These are phyloP conservation scores for Macropus fuliginosus DNA, from an alignment of 2,797 vertebrate genomes.

Conservation along the genomic window DNA sequence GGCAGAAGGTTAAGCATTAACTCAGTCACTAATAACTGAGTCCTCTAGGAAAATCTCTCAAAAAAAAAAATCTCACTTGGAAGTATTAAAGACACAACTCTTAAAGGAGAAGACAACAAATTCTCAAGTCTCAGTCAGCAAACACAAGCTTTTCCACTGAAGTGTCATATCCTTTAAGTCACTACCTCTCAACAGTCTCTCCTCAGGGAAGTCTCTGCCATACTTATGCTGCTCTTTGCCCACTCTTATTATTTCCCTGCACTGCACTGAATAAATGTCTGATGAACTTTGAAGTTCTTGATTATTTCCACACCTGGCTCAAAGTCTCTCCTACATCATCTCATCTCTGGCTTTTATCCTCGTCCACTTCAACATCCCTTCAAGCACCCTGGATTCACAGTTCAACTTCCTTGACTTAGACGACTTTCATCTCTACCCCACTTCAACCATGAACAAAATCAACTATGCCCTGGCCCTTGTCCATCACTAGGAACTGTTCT, in stretches of 20 bases:
- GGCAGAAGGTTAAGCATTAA: background rate
- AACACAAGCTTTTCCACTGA: background rate
- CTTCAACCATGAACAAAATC: background rate
- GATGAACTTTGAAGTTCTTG: background rate
- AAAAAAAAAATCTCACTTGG: background rate
- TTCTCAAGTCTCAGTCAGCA: constrained; percentile 15
- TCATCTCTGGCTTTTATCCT: background rate
- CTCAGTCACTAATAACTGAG: background rate
- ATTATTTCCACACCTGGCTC: background rate
- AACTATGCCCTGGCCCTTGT: background rate
- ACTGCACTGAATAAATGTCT: background rate
- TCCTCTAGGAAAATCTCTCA: background rate
- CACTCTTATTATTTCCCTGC: background rate
- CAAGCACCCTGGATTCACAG: background rate
- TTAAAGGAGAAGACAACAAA: background rate
- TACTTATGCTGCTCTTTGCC: background rate
- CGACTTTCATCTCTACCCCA: background rate
- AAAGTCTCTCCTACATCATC: background rate
- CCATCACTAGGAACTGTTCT: background rate
- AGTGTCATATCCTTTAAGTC: background rate
- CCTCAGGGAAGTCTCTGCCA: background rate
- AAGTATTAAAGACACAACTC: constrained; percentile 21
- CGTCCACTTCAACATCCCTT: background rate
- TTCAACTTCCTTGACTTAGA: background rate
- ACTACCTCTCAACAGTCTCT: background rate